Base-by-base conservation (phyloP, 2,113 vertebrate genomes). In the Kobus ellipsiprymnus region DNA sequence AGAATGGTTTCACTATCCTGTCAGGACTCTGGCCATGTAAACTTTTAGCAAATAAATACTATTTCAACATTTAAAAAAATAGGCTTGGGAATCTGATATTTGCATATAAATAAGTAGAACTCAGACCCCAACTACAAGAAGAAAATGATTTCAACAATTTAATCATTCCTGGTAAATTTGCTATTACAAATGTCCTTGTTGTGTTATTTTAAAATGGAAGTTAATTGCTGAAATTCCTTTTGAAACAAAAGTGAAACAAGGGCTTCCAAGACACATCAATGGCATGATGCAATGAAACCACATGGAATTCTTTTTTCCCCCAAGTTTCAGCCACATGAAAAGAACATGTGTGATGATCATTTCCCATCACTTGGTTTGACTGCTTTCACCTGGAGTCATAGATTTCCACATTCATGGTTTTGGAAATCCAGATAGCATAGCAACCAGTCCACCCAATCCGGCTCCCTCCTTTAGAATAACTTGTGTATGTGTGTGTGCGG, bases 51-150 rank as follows among this genome's bases (percentile, higher is more conserved):
- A 96, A 95, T 83, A 93, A 89, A 94, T 95, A 64, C 77, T 33
- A 80, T 84, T 95, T 87, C 84, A 62, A 80, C 55, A 91, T 19
- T 83, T 46, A 13, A 27, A 62, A 44, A 77, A 95, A 60, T 64
- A 55, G 62, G 50, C 85, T 46, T 81, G 23, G 67, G 55, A 93
- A 92, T 57, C 82, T 60, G 81, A 96, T 59, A 97, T 98, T 97
- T 97, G 91, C 97, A 97, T 95, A 92, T 87, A 95, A 96, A 97
- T 94, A 93, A 90, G 89, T 94, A 97, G 93, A 91, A 87, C 78
- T 85, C 33, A 12, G 59, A 40, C 40, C 52, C 46, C 16, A 36
- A 77, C 87, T 90, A 59, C 84, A 54, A 64, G 67, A 71, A 96
- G 91, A 77, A 94, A 89, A 90, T 77, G 23, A 87, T 74, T 52